Evolutionary conservation across 1,140 invertebrate species (phyloP).

Genomic region (Gonatopus flavifemur): DNA sequence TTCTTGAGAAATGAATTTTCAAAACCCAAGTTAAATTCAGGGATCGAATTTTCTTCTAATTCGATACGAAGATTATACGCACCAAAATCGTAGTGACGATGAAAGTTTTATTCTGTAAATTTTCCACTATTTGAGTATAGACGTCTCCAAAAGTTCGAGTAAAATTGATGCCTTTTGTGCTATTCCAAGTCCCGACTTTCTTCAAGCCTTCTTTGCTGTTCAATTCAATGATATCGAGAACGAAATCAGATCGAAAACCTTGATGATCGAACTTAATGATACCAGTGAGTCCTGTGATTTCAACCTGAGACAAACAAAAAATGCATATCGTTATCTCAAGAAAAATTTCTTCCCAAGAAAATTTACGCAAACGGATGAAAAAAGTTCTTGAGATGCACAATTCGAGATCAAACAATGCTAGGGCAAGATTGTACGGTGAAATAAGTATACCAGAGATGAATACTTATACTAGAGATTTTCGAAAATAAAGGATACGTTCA

Average conservation of each 20-base stretch:
- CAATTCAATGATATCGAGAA: slow-evolving; percentile 87
- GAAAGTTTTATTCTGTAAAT: slow-evolving; percentile 89
- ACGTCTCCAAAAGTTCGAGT: slow-evolving; percentile 83
- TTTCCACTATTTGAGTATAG: slow-evolving; percentile 81
- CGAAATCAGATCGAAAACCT: slow-evolving; percentile 89
- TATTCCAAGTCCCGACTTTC: slow-evolving; percentile 89
- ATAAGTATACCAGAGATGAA: no score
- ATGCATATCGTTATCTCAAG: not conserved
- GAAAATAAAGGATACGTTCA: no score
- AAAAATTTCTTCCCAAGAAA: not conserved
- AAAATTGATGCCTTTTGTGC: slow-evolving; percentile 85
- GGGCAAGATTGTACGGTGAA: no score
- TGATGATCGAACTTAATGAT: slow-evolving; percentile 93
- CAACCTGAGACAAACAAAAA: slow-evolving; percentile 71
- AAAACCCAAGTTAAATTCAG: no score
- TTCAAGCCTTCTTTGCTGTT: slow-evolving; percentile 74
- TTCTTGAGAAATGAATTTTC: no score
- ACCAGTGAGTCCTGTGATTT: slow-evolving; percentile 89
- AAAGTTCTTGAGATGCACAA: no score
- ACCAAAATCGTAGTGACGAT: slow-evolving; percentile 91
- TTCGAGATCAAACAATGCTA: no score
- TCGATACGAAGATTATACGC: slow-evolving; percentile 55
- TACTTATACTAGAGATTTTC: no score
- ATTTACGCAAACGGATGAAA: no score
- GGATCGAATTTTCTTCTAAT: no score